Conservation (phyloP, 2,888 invertebrate species). For the Rhagonycha fulva region DNA sequence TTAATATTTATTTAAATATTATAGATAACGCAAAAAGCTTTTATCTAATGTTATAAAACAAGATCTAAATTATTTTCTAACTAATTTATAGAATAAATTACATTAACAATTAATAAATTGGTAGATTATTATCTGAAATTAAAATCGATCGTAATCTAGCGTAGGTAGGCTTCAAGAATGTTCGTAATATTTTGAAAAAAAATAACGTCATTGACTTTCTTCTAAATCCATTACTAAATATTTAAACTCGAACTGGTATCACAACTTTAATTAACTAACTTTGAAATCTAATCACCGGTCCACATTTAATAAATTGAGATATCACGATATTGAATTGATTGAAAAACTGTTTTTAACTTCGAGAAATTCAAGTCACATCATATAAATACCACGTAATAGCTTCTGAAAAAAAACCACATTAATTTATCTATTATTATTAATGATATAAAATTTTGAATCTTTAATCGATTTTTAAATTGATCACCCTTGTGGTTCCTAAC, state of each 20-base stretch:
- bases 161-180: slow-evolving; percentile 4
- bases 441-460: neutral
- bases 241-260: slow-evolving; percentile 1
- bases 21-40: neutral
- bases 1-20: neutral
- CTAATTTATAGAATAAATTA: slow-evolving; percentile 20
- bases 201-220: slow-evolving; percentile 1
- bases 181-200: neutral
- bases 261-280: slow-evolving; percentile 19
- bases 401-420: neutral
- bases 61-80: slow-evolving; percentile 1
- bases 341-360: neutral
- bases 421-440: neutral
- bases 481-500: neutral
- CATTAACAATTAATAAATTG: slow-evolving; percentile 15
- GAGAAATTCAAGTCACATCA: neutral
- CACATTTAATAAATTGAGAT: slow-evolving; percentile 9
- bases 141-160: slow-evolving; percentile 21
- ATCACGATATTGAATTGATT: neutral
- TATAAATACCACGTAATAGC: neutral
- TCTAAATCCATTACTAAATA: slow-evolving; percentile 1
- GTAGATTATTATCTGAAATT: slow-evolving; percentile 23
- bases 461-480: neutral
- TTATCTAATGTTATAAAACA: neutral
- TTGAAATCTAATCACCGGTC: slow-evolving; percentile 12